phyloP scores from a whole-genome alignment of 2,888 invertebrate genomes.

The Ectemnius lituratus region DNA sequence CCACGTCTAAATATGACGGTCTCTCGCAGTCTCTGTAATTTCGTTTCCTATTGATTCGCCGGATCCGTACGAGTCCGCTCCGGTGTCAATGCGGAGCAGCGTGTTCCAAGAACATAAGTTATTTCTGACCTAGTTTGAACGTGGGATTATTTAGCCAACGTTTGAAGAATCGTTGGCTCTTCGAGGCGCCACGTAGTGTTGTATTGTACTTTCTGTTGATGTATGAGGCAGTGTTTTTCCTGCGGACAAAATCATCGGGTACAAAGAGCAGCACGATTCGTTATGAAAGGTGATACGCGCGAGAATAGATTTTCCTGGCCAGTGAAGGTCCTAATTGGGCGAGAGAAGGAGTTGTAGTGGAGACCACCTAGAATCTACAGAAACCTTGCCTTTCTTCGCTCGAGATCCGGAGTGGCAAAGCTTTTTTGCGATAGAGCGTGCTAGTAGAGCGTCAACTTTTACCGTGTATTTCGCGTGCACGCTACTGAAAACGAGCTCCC shows the following conservation, averaged over 20 bases:
- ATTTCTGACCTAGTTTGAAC: too few relatives aligned
- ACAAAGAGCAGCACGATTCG: conserved; percentile 1
- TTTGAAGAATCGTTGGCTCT: too few relatives aligned
- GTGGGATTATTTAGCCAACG: too few relatives aligned
- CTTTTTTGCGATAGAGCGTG: not conserved
- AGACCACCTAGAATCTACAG: not conserved
- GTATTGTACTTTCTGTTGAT: too few relatives aligned
- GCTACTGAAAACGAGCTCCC: too few relatives aligned
- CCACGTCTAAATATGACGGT: not conserved
- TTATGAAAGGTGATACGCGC: conserved; percentile 13
- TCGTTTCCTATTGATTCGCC: too few relatives aligned
- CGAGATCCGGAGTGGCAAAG: conserved; percentile 9
- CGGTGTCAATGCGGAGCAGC: too few relatives aligned
- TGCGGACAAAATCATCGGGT: not conserved
- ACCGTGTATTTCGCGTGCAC: not conserved
- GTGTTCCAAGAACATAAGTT: too few relatives aligned
- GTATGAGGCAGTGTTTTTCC: too few relatives aligned
- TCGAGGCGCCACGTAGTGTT: too few relatives aligned
- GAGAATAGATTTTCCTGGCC: conserved; percentile 25
- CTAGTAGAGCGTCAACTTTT: not conserved
- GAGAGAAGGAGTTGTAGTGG: conserved; percentile 12
- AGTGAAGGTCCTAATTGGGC: conserved; percentile 35
- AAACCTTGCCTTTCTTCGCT: conserved; percentile 6
- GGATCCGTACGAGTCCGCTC: too few relatives aligned
- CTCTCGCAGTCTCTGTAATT: too few relatives aligned